Conservation (phyloP, 2,113 vertebrate genomes). For the Anseranas semipalmata region DNA sequence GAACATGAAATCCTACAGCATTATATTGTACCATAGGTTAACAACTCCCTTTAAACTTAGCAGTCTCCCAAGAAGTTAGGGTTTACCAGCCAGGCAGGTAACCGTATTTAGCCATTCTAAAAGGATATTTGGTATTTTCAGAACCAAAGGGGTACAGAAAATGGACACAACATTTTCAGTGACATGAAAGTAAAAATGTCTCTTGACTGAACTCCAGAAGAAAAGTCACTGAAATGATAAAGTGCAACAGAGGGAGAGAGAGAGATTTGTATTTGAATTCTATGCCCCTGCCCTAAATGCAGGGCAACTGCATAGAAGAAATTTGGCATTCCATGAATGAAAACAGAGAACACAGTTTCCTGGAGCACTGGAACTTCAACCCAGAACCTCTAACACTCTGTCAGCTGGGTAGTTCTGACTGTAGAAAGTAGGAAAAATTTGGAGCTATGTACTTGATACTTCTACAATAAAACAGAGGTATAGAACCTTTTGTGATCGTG, state of each 20-base stretch:
- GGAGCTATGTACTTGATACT: neutral
- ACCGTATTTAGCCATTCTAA: neutral
- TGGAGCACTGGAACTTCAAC: neutral
- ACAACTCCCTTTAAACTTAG: neutral
- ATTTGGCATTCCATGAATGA: neutral
- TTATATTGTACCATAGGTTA: rapidly evolving
- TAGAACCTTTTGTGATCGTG: neutral
- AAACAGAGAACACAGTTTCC: neutral
- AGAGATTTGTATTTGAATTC: neutral
- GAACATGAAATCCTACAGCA: neutral
- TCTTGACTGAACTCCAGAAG: neutral
- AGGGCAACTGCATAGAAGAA: neutral
- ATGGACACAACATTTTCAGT: neutral
- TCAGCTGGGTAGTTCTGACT: neutral
- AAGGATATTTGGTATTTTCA: neutral
- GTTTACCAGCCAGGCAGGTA: neutral
- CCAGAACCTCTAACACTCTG: neutral
- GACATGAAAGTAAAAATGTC: neutral
- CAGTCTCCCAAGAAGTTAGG: neutral
- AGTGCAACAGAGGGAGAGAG: neutral
- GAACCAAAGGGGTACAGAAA: neutral
- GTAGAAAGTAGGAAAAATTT: neutral
- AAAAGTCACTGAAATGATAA: neutral
- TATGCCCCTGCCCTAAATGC: neutral
- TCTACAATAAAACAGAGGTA: neutral